A percentile compares a stretch with the other conserved stretches of the same genome.
Evolutionary conservation across 2,888 invertebrate species (phyloP).

Genomic region (Trachelus tabidus): DNA sequence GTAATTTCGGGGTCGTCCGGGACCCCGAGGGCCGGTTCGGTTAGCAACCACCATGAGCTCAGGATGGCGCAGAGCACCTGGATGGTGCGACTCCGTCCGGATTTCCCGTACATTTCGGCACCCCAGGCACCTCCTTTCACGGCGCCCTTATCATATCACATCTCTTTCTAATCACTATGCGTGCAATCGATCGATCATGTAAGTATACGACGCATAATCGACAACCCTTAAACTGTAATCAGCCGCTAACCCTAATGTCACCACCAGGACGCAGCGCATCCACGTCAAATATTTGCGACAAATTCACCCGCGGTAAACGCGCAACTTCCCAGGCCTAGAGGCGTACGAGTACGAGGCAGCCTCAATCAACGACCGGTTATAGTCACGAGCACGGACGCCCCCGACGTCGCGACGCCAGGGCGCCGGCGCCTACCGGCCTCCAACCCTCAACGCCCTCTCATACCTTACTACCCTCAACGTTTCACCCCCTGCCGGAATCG

Average conservation of each 20-base stretch:
- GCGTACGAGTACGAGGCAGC: constrained; percentile 13
- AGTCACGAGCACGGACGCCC: constrained; percentile 17
- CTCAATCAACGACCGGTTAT: constrained; percentile 39
- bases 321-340: constrained; percentile 12
- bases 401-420: constrained; percentile 38
- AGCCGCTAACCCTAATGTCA: constrained; percentile 13
- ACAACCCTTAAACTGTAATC: constrained; percentile 22
- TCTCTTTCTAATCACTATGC: constrained; percentile 34
- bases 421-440: constrained; percentile 39
- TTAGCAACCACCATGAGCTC: constrained; percentile 46
- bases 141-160: constrained; percentile 43
- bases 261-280: constrained; percentile 23
- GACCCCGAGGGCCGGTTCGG: constrained; percentile 46
- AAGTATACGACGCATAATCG: constrained; percentile 19
- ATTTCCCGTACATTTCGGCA: not conserved
- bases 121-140: constrained; percentile 2
- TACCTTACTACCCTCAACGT: constrained; percentile 14
- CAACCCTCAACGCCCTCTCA: constrained; percentile 6
- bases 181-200: constrained; percentile 38
- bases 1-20: constrained; percentile 54
- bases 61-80: constrained; percentile 44
- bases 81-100: constrained; percentile 23
- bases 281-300: not conserved
- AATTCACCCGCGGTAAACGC: constrained; percentile 10
- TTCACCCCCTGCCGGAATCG: constrained; percentile 44